These are phyloP conservation scores for Pituophis catenifer DNA, from an alignment of 2,113 vertebrate genomes.

Conservation along the genomic window DNA sequence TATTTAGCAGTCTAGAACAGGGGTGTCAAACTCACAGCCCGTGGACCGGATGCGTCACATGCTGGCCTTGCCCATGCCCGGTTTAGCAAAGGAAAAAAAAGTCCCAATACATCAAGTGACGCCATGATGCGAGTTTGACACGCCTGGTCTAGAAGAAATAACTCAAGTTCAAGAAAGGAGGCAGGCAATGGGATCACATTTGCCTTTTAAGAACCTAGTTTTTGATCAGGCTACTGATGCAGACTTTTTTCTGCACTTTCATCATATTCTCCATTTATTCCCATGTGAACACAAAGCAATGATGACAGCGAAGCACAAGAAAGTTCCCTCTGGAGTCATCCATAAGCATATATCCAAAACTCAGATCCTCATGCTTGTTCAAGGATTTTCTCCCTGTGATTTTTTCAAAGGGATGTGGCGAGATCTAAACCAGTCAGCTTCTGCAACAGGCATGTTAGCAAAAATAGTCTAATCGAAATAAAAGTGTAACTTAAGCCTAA, in stretches of 20 bases:
- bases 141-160: neutral
- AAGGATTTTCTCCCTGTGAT: neutral
- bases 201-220: neutral
- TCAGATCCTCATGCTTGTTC: neutral
- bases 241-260: neutral
- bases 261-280: neutral
- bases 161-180: neutral
- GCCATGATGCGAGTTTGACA: no score
- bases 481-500: neutral
- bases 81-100: no score
- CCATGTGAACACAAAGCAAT: neutral
- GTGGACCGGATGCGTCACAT: no score
- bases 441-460: neutral
- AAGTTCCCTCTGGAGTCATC: neutral
- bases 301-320: neutral
- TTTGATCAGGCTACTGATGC: neutral
- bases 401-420: neutral
- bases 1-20: no score
- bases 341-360: neutral
- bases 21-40: no score
- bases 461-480: neutral
- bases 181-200: neutral
- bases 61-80: no score
- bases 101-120: no score
- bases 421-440: neutral